These are phyloP conservation scores for Hecatera dysodea DNA, from an alignment of 2,888 invertebrate genomes.

Conservation along the genomic window DNA sequence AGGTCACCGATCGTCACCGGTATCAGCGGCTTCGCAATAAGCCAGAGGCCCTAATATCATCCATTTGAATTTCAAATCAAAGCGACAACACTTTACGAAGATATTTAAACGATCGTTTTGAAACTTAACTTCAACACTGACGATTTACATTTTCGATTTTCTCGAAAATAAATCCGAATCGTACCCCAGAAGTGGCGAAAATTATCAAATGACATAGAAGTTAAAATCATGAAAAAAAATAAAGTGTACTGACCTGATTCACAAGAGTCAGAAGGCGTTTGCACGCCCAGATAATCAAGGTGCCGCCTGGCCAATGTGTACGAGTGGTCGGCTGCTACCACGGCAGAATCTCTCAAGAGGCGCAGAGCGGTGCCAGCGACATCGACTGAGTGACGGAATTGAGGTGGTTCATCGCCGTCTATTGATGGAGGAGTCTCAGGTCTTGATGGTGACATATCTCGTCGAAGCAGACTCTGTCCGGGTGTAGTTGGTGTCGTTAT, in stretches of 20 bases:
- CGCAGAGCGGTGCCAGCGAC: slow-evolving; percentile 86
- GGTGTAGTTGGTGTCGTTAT: slow-evolving; percentile 77
- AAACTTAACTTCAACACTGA: slow-evolving; percentile 38
- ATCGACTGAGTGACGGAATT: slow-evolving; percentile 87
- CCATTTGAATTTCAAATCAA: slow-evolving; percentile 75
- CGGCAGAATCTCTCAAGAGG: slow-evolving; percentile 84
- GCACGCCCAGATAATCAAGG: slow-evolving; percentile 94
- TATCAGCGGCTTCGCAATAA: slow-evolving; percentile 70
- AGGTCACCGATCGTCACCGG: slow-evolving; percentile 61
- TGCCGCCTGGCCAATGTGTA: slow-evolving; percentile 92
- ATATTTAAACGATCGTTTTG: slow-evolving; percentile 66
- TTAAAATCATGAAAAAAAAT: slow-evolving; percentile 11
- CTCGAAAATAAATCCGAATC: slow-evolving; percentile 9
- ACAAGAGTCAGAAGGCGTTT: slow-evolving; percentile 98
- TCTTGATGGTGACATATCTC: slow-evolving; percentile 83
- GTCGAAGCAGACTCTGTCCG: slow-evolving; percentile 83
- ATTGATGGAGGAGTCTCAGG: slow-evolving; percentile 87
- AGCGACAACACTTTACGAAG: slow-evolving; percentile 66
- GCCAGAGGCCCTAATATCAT: slow-evolving; percentile 70
- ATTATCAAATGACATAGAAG: slow-evolving; percentile 7
- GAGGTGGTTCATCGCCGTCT: slow-evolving; percentile 86
- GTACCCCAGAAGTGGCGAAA: slow-evolving; percentile 12
- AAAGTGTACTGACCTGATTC: slow-evolving; percentile 89
- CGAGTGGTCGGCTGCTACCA: slow-evolving; percentile 92
- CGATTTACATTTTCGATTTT: slow-evolving; percentile 16